Percentiles rank a stretch among this genome's conserved stretches.
Evolutionary conservation across 2,113 vertebrate genomes (phyloP).

Genomic region (Malaclemys terrapin): DNA sequence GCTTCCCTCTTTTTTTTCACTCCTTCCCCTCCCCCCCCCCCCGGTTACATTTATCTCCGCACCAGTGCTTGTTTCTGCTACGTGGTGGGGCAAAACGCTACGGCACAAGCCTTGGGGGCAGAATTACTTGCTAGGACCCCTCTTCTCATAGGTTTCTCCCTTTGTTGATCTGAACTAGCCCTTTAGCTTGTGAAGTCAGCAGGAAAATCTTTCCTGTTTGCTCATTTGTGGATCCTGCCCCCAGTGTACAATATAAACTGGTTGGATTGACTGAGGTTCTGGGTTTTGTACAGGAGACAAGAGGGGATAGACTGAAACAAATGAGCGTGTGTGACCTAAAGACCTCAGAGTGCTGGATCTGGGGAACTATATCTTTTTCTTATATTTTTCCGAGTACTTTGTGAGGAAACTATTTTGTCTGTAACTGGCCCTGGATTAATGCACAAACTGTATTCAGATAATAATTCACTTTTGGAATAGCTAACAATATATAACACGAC

Average conservation of each 20-base stretch:
- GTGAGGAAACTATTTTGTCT: not conserved
- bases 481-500: not conserved
- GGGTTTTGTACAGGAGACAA: not conserved
- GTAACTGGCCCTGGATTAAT: conserved; percentile 65
- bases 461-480: conserved; percentile 46
- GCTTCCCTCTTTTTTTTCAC: not conserved
- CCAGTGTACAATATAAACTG: not conserved
- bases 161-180: not conserved
- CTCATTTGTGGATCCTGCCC: not conserved
- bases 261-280: not conserved
- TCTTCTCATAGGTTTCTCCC: rapidly evolving
- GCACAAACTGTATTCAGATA: conserved; percentile 29
- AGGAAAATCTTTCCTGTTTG: not conserved
- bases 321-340: not conserved
- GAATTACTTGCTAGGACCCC: rapidly evolving
- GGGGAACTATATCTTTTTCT: not conserved
- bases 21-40: not conserved
- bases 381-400: conserved; percentile 17
- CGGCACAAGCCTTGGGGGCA: not conserved
- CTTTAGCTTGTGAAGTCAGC: not conserved
- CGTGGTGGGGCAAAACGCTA: too few relatives aligned
- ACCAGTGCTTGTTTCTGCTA: rapidly evolving
- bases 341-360: not conserved
- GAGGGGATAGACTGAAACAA: not conserved
- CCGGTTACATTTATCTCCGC: rapidly evolving